Base-by-base conservation (phyloP, 1,140 invertebrate genomes). In the Teleopsis dalmanni region DNA sequence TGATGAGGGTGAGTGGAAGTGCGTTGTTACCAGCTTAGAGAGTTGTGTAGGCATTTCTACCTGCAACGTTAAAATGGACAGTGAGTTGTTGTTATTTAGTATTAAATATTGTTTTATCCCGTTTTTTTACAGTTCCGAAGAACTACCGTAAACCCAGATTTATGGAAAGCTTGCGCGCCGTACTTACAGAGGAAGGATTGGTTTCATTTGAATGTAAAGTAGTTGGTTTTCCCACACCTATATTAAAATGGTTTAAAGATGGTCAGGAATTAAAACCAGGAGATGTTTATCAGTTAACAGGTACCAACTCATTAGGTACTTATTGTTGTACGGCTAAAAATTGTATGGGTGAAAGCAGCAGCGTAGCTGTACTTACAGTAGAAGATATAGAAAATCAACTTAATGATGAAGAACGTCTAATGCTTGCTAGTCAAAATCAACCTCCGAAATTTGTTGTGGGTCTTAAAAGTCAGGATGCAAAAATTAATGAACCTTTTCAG, bases 141-240 rank as follows among this genome's bases (percentile, higher is more conserved):
- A 91, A 91, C 63, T 94, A 91, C 59, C 78, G 88, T 54, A 86
- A 86, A 64, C 90, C 90, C 13, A 75, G 85, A 53, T 94, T 94
- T 68, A 83, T 94, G 79, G 90, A 94, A 67, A 87, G 84, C 54
- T 73, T 93, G 16, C 86, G 86, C 66, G 90, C 89, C 5, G 79
- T 93, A 27, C 73, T 94, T 18, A 92, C 90, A 0, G 89, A 92
- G 62, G 90, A 93, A 76, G 89, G 89, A 3, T 71, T 92, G 5
- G 90, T 94, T 3, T 92, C 88, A 0, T 93, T 94, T 59, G 90
- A 94, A 64, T 94, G 90, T 62, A 92, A 92, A 73, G 89, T 93
- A 0, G 88, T 92, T 7, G 90, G 90, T 0, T 91, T 89, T 57
- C 89, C 90, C 1, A 91, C 88, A 0, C 90, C 90, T 0, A 68